phyloP scores from a whole-genome alignment of 2,888 invertebrate species.

The Eulithis prunata region DNA sequence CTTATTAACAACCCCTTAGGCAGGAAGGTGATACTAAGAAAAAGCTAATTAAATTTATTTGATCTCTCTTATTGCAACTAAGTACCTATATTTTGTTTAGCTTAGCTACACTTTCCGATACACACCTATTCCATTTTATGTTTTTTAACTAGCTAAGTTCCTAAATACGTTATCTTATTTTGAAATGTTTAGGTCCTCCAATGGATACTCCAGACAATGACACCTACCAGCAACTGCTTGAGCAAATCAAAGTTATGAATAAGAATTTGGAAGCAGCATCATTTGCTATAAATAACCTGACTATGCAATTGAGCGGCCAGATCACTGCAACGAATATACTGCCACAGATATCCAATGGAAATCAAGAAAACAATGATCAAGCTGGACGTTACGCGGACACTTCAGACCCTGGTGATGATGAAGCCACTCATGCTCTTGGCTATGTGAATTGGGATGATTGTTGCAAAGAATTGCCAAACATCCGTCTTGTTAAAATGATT shows the following conservation, averaged over 20 bases:
- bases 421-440: background rate
- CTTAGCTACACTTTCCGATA: too few species aligned
- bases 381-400: background rate
- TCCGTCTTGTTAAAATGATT: background rate
- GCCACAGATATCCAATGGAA: background rate
- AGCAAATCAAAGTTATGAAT: constrained; percentile 11
- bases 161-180: background rate
- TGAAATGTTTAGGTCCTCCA: background rate
- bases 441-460: constrained; percentile 16
- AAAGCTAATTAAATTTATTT: too few species aligned
- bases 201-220: background rate
- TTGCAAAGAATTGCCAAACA: background rate
- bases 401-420: background rate
- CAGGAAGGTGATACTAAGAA: too few species aligned
- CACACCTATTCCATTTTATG: too few species aligned
- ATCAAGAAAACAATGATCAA: background rate
- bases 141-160: too few species aligned
- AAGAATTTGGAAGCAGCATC: constrained; percentile 5
- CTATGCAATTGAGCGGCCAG: constrained; percentile 1
- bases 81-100: too few species aligned
- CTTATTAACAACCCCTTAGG: too few species aligned
- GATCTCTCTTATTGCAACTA: too few species aligned
- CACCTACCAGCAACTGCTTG: background rate
- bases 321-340: background rate
- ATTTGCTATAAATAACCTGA: constrained; percentile 10